phyloP scores from a whole-genome alignment of 2,888 invertebrate species.

The Callinectes sapidus region DNA sequence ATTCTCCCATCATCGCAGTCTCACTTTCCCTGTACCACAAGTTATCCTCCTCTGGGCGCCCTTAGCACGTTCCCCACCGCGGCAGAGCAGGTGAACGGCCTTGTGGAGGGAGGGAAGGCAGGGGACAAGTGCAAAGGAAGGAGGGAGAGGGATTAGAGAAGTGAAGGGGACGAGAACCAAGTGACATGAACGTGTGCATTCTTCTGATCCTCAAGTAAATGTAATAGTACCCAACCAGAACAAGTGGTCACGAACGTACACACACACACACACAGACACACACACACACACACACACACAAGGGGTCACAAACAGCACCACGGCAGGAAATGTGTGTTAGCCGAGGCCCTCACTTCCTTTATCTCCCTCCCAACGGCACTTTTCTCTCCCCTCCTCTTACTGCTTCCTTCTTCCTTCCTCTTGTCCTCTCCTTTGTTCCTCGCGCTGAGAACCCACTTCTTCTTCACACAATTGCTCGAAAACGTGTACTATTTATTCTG shows the following conservation, averaged over 20 bases:
- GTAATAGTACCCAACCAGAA: background rate
- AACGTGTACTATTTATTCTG: too few relatives aligned
- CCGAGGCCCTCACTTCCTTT: background rate
- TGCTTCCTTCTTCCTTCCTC: background rate
- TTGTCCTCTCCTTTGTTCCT: background rate
- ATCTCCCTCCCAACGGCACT: background rate
- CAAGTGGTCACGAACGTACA: background rate
- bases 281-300: background rate
- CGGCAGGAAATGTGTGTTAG: background rate
- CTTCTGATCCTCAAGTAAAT: background rate
- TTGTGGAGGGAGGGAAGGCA: background rate
- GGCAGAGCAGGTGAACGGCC: conserved; percentile 2
- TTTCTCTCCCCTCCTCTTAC: background rate
- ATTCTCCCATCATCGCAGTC: background rate
- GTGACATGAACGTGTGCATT: background rate
- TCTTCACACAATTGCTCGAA: too few relatives aligned
- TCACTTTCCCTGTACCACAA: background rate
- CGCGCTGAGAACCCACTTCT: too few relatives aligned
- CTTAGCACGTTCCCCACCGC: background rate
- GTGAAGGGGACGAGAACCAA: background rate
- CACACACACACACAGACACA: conserved; percentile 2
- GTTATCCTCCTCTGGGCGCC: background rate
- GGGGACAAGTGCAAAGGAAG: background rate
- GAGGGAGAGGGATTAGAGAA: background rate
- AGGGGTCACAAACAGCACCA: background rate